Base-by-base conservation (phyloP, 1,140 invertebrate genomes). In the Panulirus ornatus region DNA sequence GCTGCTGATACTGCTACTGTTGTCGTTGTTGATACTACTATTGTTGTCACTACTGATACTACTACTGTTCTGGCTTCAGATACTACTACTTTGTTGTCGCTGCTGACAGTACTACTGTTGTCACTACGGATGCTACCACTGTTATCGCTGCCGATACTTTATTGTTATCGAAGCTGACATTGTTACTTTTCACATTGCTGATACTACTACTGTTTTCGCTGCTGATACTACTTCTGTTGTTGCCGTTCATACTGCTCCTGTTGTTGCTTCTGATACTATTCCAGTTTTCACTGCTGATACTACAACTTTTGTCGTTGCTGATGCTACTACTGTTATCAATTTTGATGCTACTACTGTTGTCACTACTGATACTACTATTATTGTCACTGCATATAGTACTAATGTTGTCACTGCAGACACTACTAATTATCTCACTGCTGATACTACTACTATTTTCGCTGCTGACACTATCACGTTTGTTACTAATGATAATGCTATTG, bases 401-500 rank as follows among this genome's bases (percentile, higher is more conserved):
- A 42, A 1, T 42, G 40, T 16, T 76, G 40, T 36, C 40, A 76
- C 73, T 42, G 42, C 73, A 6, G 40, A 30, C 16, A 42, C 73
- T 42, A 42, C 73, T 42, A 27, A 30, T 42, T 14, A 30, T 40
- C 8, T 36, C 40, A 76, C 73, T 76, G 42, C 73, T 76, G 40
- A 30, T 76, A 76, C 73, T 76, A 76, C 73, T 76, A 42, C 73
- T 76, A 27, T 36, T 73, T 6, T 36, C 40, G 19, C 73, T 76
- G 19, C 73, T 76, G 38, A 30, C 40, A 76, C 73, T 76, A 76
- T 36, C 40, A 76, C 73, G 36, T 38, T 36, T 76, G 40, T 36
- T 76, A 42, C 73, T 76, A 76, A 30, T 76, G 40, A 30, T 76
- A 76, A 30, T 76, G n/a, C 73, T 76, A 42, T 36, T 76, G 42